Conservation (phyloP, 2,888 invertebrate genomes). For the Drosophila paranaensis region DNA sequence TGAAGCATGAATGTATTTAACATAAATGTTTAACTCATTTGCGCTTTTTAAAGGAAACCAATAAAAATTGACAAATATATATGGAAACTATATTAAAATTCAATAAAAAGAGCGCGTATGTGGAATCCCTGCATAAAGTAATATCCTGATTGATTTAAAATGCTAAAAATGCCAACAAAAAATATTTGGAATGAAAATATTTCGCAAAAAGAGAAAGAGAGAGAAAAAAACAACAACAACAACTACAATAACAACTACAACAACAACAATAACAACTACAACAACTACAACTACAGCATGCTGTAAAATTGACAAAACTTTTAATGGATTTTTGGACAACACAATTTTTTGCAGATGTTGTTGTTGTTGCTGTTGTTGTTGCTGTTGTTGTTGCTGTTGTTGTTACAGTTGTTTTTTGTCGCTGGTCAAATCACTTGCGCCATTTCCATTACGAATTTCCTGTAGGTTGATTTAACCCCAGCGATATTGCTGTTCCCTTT, state of each 20-base stretch:
- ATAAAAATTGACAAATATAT: not conserved
- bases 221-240: not conserved
- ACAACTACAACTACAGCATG: not conserved
- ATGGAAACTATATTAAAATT: not conserved
- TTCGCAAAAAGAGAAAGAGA: not conserved
- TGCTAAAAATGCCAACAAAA: slow-evolving; percentile 7
- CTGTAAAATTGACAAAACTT: slow-evolving; percentile 36
- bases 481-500: not conserved
- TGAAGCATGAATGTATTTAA: not conserved
- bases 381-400: not conserved
- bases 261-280: not conserved
- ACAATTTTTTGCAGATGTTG: not conserved
- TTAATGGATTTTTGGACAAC: slow-evolving; percentile 40
- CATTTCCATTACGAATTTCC: slow-evolving; percentile 54
- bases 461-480: slow-evolving; percentile 26
- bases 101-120: not conserved
- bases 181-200: not conserved
- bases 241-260: not conserved
- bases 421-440: slow-evolving; percentile 46
- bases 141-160: slow-evolving; percentile 23
- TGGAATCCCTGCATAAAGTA: slow-evolving; percentile 3
- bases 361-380: not conserved
- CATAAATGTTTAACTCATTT: not conserved
- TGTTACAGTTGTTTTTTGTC: slow-evolving; percentile 4
- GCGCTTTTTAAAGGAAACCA: not conserved